These are phyloP conservation scores for Mystacides longicornis DNA, from an alignment of 2,888 invertebrate genomes.

Conservation along the genomic window DNA sequence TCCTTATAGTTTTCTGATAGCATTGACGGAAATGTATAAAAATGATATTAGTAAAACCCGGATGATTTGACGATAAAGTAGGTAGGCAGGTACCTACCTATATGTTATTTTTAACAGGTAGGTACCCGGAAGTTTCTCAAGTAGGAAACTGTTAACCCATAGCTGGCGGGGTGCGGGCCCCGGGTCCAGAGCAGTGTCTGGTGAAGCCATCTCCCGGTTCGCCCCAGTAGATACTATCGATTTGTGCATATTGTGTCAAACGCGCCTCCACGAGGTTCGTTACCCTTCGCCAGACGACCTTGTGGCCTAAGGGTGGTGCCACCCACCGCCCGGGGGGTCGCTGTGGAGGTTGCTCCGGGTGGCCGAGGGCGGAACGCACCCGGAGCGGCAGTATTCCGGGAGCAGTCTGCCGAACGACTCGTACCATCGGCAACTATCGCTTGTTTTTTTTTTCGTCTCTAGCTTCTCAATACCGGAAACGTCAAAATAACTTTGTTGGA, in stretches of 20 bases:
- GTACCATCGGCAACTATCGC: conserved; percentile 14
- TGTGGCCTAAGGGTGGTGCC: conserved; percentile 17
- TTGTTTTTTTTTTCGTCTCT: conserved; percentile 17
- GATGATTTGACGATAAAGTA: too few relatives aligned
- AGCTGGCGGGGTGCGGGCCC: background rate
- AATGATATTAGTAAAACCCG: too few relatives aligned
- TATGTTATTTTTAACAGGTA: too few relatives aligned
- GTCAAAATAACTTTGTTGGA: background rate
- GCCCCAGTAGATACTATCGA: conserved; percentile 31
- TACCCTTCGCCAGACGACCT: conserved; percentile 26
- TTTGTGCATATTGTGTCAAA: conserved; percentile 38
- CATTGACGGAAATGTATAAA: too few relatives aligned
- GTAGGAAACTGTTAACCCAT: conserved; percentile 3
- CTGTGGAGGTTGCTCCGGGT: background rate
- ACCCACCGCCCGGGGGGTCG: conserved; percentile 3
- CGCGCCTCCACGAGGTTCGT: conserved; percentile 29
- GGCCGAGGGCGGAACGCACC: conserved; percentile 7
- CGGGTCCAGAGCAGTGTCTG: conserved; percentile 1
- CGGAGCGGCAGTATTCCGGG: conserved; percentile 20
- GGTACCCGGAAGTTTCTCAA: conserved; percentile 8
- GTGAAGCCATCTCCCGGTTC: conserved; percentile 4
- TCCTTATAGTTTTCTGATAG: too few relatives aligned
- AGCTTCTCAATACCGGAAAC: conserved; percentile 13
- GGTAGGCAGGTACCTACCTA: too few relatives aligned
- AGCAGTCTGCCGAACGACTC: conserved; percentile 15